Evolutionary conservation across 2,888 invertebrate genomes (phyloP).

Genomic region (Exocentrus adspersus): DNA sequence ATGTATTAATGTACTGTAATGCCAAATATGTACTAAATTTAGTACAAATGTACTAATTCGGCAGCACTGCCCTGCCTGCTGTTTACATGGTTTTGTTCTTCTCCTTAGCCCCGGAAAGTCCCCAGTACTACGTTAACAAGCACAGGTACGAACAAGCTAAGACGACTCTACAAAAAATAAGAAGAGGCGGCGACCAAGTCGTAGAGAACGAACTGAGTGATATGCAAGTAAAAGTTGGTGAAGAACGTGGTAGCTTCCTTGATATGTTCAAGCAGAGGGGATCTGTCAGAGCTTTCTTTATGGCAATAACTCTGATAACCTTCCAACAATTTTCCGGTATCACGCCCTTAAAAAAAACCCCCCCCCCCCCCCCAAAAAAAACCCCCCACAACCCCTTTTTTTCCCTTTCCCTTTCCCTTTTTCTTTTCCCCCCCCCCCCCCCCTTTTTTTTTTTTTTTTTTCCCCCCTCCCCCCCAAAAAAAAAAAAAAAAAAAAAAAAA

Average conservation of each 20-base stretch:
- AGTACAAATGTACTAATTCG: too few species aligned
- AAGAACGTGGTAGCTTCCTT: constrained; percentile 59
- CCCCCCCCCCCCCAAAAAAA: too few species aligned
- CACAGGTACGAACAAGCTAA: constrained; percentile 72
- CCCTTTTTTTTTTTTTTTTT: too few species aligned
- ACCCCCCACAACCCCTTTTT: too few species aligned
- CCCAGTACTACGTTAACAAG: constrained; percentile 74
- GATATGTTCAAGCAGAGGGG: constrained; percentile 67
- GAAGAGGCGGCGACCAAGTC: constrained; percentile 67
- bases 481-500: too few species aligned
- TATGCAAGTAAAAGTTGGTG: constrained; percentile 44
- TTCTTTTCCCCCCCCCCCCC: too few species aligned
- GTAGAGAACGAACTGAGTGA: constrained; percentile 64
- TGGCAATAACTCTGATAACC: constrained; percentile 76
- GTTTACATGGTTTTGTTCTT: constrained; percentile 69
- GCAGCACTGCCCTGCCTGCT: constrained; percentile 64
- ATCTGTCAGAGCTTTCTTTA: constrained; percentile 79
- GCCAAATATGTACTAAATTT: too few species aligned
- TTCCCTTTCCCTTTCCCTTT: too few species aligned
- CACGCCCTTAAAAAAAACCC: too few species aligned
- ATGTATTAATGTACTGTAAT: too few species aligned
- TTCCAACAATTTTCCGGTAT: constrained; percentile 88
- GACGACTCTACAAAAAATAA: constrained; percentile 72
- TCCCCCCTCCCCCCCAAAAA: too few species aligned
- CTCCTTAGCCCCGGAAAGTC: constrained; percentile 84